These are phyloP conservation scores for Psococerastis gibbosa DNA, from an alignment of 2,888 invertebrate genomes.

Conservation along the genomic window DNA sequence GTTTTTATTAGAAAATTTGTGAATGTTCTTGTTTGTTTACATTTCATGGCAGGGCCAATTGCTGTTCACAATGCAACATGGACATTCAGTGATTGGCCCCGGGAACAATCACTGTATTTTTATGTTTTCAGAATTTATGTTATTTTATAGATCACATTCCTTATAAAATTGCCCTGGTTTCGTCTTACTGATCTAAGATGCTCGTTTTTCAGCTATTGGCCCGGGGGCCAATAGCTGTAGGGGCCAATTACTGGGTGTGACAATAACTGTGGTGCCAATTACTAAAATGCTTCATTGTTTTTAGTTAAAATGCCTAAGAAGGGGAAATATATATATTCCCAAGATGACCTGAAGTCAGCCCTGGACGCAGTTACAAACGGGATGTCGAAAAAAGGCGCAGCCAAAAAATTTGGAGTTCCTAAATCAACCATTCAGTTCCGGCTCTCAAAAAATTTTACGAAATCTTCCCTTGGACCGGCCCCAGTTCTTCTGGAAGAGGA, in stretches of 20 bases:
- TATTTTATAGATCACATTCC: background rate
- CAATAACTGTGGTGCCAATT: background rate
- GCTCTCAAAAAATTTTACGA: slow-evolving; percentile 9
- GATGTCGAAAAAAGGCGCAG: slow-evolving; percentile 9
- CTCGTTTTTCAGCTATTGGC: background rate
- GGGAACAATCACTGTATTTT: background rate
- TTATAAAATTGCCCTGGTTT: background rate
- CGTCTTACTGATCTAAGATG: background rate
- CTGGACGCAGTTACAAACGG: slow-evolving; percentile 8
- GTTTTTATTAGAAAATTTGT: background rate
- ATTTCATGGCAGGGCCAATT: background rate
- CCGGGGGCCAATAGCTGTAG: background rate
- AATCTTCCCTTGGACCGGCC: slow-evolving; percentile 12
- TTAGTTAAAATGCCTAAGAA: background rate
- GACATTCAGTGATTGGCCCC: background rate
- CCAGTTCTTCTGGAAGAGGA: slow-evolving; percentile 17
- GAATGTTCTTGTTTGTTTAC: background rate
- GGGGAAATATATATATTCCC: background rate
- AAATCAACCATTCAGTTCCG: slow-evolving; percentile 11
- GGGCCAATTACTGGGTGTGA: background rate
- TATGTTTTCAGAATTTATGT: background rate
- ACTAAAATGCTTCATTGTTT: background rate
- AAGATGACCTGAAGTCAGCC: slow-evolving; percentile 1
- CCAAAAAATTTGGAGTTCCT: slow-evolving; percentile 13
- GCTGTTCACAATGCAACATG: background rate